phyloP scores from a whole-genome alignment of 2,797 vertebrate genomes.

The Astyanax mexicanus region DNA sequence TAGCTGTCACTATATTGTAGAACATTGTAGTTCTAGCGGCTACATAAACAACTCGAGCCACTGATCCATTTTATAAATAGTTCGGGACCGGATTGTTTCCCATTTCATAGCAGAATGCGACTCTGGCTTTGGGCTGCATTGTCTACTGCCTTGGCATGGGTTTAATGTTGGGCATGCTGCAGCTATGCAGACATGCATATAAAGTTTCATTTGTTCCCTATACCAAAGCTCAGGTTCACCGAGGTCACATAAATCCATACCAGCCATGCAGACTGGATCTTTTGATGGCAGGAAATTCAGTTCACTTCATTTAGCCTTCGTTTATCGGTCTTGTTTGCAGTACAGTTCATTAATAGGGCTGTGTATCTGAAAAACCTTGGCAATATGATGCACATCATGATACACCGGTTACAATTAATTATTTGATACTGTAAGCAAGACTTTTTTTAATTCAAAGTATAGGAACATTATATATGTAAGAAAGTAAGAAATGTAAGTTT shows the following conservation, averaged over 20 bases:
- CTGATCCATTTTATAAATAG: conserved; percentile 47
- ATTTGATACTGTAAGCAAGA: too few relatives aligned
- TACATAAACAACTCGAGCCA: conserved; percentile 52
- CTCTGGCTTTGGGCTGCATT: conserved; percentile 62
- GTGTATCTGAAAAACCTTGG: conserved; percentile 60
- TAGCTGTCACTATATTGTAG: conserved; percentile 2
- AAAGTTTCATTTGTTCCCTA: conserved; percentile 81
- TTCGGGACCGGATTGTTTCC: conserved; percentile 57
- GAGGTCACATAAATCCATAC: conserved; percentile 70
- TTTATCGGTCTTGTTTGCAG: too few relatives aligned
- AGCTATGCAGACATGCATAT: conserved; percentile 73
- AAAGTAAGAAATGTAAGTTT: too few relatives aligned
- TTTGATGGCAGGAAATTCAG: conserved; percentile 29
- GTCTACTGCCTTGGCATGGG: conserved; percentile 61
- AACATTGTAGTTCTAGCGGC: conserved; percentile 26
- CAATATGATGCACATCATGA: too few relatives aligned
- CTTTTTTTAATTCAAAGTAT: too few relatives aligned
- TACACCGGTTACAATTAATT: too few relatives aligned
- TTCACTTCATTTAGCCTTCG: conserved; percentile 17
- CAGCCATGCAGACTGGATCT: conserved; percentile 56
- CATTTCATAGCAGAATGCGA: conserved; percentile 65
- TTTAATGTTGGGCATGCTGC: conserved; percentile 63
- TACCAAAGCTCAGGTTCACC: conserved; percentile 74
- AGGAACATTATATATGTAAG: too few relatives aligned
- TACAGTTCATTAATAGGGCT: too few relatives aligned